Conservation (phyloP, 2,797 vertebrate species). For the Lepus oiostolus region DNA sequence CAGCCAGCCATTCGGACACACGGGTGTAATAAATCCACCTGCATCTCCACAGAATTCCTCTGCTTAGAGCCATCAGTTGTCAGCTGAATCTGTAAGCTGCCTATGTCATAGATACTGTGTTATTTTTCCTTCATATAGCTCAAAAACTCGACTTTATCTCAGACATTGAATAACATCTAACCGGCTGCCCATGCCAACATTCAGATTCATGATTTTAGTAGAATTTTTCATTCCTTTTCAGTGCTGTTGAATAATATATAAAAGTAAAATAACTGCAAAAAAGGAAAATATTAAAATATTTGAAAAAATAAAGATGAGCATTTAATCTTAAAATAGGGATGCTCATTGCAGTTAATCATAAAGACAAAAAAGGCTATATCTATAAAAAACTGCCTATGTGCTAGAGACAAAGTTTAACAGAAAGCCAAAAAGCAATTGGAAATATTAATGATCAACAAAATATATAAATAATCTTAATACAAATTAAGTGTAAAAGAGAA, state of each 20-base stretch:
- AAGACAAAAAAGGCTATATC: background rate
- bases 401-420: background rate
- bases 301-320: background rate
- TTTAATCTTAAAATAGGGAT: constrained; percentile 10
- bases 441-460: background rate
- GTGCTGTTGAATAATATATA: background rate
- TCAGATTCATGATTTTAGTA: background rate
- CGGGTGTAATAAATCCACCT: constrained; percentile 59
- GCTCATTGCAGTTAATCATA: background rate
- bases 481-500: no score
- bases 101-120: background rate
- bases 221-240: background rate
- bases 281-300: background rate
- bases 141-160: constrained; percentile 1
- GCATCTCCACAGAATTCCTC: no score
- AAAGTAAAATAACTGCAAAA: constrained; percentile 12
- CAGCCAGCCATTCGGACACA: constrained; percentile 64
- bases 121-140: constrained; percentile 33
- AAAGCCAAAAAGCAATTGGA: constrained; percentile 12
- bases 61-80: constrained; percentile 39
- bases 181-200: background rate
- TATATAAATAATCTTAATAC: background rate
- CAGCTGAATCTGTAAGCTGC: background rate
- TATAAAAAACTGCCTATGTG: background rate
- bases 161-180: no score